Evolutionary conservation across 1,140 invertebrate genomes (phyloP), one percentile per base, ranked within the genome.

Genomic region (Nebria ingens): DNA sequence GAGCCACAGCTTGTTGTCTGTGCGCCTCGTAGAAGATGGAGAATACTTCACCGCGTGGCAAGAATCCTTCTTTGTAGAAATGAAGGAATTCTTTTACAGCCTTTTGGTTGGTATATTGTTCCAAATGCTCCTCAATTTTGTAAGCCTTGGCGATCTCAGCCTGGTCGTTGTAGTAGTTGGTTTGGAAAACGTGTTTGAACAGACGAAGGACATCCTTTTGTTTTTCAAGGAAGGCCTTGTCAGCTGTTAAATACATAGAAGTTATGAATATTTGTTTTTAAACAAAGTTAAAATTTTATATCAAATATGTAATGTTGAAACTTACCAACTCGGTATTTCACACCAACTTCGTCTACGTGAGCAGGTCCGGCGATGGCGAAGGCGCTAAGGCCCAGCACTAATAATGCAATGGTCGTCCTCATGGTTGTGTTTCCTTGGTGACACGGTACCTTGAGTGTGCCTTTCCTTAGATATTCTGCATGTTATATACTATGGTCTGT

Each of bases 181-280:
- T 74, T 62, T 79, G 78, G 59, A 76, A 74, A 1, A 85, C 71
- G 58, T 83, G 79, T 51, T 81, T 73, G 19, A 83, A 68, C n/a
- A 87, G 72, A 53, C 78, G 75, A 38, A 85, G 73, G 9, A 83
- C 72, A 21, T 77, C 70, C 42, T 75, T 74, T 71, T 86, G 83
- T 56, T 76, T 81, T 9, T 70, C 63, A 50, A 83, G 61, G 17
- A 79, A 68, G 17, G 73, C 71, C 60, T 78, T 77, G 60, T 80
- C 74, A 23, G 76, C 79, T 80, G 50, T 2, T 38, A 50, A 13
- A 51, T 53, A 55, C 17, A 22, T 53, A 53, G 12, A 42, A 15
- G 2, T 23, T 22, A 29, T 17, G 9, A 23, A 20, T 45, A 52
- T 15, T 22, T 29, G 13, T 29, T 29, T 6, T 29, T 29, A 6